These are phyloP conservation scores for Prietella phreatophila DNA, from an alignment of 2,113 vertebrate genomes.

Conservation along the genomic window DNA sequence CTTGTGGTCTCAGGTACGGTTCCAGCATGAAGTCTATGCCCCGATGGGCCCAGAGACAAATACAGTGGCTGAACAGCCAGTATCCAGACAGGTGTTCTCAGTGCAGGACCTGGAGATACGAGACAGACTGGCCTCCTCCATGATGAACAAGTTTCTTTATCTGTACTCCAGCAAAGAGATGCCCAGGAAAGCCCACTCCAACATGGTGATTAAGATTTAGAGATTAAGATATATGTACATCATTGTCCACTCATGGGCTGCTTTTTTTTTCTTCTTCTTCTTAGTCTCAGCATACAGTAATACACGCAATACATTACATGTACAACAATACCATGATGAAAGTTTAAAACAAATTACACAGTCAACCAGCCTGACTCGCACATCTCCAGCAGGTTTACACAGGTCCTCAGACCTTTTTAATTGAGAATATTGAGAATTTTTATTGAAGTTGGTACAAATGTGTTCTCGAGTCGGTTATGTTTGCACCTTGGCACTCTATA, in stretches of 20 bases:
- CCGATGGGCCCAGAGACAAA: conserved; percentile 60
- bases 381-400: not conserved
- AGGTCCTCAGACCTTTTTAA: not conserved
- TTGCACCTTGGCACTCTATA: not conserved
- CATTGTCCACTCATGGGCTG: no score
- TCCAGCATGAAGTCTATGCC: conserved; percentile 95
- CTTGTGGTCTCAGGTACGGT: conserved; percentile 79
- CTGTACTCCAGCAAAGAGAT: conserved; percentile 54
- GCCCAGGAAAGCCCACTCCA: conserved; percentile 54
- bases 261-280: no score
- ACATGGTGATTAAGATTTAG: conserved; percentile 43
- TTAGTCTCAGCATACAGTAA: no score
- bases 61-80: conserved; percentile 77
- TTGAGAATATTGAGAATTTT: not conserved
- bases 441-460: not conserved
- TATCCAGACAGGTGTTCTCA: conserved; percentile 89
- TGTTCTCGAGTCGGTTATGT: not conserved
- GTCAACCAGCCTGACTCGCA: not conserved
- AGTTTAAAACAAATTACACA: not conserved
- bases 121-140: conserved; percentile 91
- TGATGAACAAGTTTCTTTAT: conserved; percentile 96
- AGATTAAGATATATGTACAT: not conserved
- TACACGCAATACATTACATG: not conserved
- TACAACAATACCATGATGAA: not conserved
- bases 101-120: conserved; percentile 96